These are phyloP conservation scores for Neoseiulus cucumeris DNA, from an alignment of 1,140 invertebrate species.

Conservation along the genomic window DNA sequence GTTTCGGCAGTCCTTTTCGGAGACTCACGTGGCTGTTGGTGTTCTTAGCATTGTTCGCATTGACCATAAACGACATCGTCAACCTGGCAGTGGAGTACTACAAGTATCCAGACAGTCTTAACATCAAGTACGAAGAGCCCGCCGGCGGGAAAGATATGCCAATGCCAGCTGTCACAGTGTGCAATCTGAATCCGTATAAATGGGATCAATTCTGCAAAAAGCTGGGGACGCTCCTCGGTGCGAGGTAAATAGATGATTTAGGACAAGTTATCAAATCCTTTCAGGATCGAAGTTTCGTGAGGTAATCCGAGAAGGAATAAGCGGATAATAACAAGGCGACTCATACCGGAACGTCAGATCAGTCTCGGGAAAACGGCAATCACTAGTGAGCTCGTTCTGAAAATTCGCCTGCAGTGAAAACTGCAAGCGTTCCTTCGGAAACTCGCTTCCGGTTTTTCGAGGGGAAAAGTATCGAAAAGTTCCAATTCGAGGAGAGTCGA, in stretches of 20 bases:
- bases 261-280: no score
- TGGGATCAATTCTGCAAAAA: background rate
- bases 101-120: background rate
- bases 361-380: no score
- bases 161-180: conserved; percentile 2
- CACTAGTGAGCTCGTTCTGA: no score
- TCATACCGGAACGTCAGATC: no score
- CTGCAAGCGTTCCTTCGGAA: no score
- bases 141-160: background rate
- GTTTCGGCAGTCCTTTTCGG: background rate
- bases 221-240: background rate
- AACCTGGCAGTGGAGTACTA: conserved; percentile 4
- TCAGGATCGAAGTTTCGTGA: no score
- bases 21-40: background rate
- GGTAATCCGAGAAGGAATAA: no score
- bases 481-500: no score
- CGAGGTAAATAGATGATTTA: background rate
- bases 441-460: no score
- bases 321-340: no score
- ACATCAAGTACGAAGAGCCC: background rate
- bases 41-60: background rate
- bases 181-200: conserved; percentile 7
- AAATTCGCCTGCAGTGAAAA: no score
- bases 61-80: background rate
- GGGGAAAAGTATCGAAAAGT: no score